A percentile compares a stretch with the other conserved stretches of the same genome.
Evolutionary conservation across 1,140 invertebrate species (phyloP).

Genomic region (Trinorchestia longiramus): DNA sequence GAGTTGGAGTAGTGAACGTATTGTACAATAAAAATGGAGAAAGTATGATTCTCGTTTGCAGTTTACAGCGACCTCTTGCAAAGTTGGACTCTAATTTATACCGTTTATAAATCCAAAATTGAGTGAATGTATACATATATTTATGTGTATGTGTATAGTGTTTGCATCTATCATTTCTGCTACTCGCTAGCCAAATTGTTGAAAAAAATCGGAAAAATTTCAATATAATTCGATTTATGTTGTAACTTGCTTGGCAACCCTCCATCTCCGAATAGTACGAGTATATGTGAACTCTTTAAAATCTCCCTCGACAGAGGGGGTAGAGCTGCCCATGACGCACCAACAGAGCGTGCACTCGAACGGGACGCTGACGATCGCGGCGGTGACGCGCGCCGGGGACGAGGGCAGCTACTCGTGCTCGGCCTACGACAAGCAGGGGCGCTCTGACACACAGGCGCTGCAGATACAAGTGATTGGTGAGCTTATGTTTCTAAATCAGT

Average conservation of each 20-base stretch:
- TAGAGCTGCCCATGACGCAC: slow-evolving; percentile 89
- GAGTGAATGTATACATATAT: too few relatives aligned
- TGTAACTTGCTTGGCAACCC: too few relatives aligned
- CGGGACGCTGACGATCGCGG: slow-evolving; percentile 82
- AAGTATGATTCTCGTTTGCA: neutral
- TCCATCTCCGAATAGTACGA: neutral
- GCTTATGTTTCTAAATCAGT: slow-evolving; percentile 67
- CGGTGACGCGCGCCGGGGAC: slow-evolving; percentile 77
- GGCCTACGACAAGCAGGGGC: slow-evolving; percentile 81
- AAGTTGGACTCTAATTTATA: neutral
- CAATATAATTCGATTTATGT: too few relatives aligned
- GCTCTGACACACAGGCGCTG: slow-evolving; percentile 79
- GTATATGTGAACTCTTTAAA: too few relatives aligned
- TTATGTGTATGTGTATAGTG: too few relatives aligned
- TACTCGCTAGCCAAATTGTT: too few relatives aligned
- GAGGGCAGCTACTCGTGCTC: slow-evolving; percentile 86
- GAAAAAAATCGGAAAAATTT: too few relatives aligned
- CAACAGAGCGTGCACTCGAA: slow-evolving; percentile 93
- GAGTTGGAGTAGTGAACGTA: slow-evolving; percentile 68
- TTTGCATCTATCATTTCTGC: too few relatives aligned
- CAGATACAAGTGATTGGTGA: slow-evolving; percentile 84
- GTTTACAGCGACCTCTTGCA: neutral
- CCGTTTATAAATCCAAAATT: too few relatives aligned
- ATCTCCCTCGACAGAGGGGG: slow-evolving; percentile 72
- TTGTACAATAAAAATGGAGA: neutral